These are phyloP conservation scores for Anser cygnoides DNA, from an alignment of 2,113 vertebrate species.

Conservation along the genomic window DNA sequence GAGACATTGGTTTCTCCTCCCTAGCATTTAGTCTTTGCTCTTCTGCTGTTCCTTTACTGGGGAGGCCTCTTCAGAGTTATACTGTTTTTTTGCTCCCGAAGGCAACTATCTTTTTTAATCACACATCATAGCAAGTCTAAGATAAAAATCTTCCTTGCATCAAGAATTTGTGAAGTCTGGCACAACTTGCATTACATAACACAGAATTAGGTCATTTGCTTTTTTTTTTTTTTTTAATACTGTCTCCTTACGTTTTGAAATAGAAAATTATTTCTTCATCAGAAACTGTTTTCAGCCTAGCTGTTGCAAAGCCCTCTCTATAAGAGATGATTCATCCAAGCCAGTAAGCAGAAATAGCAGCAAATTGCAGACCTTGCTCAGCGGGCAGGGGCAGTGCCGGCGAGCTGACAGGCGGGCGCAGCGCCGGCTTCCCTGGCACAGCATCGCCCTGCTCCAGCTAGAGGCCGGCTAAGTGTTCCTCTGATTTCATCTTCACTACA, in stretches of 20 bases:
- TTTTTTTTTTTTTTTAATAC: not conserved
- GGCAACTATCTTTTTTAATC: not conserved
- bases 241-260: not conserved
- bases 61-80: not conserved
- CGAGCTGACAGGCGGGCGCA: too few relatives aligned
- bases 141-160: not conserved
- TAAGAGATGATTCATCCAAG: not conserved
- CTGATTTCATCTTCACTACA: not conserved
- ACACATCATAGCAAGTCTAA: not conserved
- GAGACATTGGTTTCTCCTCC: not conserved
- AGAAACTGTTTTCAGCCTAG: not conserved
- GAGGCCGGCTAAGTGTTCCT: not conserved
- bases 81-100: not conserved
- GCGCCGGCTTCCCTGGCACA: not conserved
- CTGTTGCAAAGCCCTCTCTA: not conserved
- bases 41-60: not conserved
- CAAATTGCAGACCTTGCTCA: not conserved
- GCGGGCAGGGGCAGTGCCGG: not conserved
- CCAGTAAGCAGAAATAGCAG: not conserved
- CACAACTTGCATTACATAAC: not conserved
- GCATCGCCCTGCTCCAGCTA: not conserved
- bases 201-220: not conserved
- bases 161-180: not conserved
- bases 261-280: not conserved
- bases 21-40: not conserved